A percentile compares a stretch with the other conserved stretches of the same genome.
Conservation (phyloP, 2,797 vertebrate species). For the Melanotaenia boesemani region DNA sequence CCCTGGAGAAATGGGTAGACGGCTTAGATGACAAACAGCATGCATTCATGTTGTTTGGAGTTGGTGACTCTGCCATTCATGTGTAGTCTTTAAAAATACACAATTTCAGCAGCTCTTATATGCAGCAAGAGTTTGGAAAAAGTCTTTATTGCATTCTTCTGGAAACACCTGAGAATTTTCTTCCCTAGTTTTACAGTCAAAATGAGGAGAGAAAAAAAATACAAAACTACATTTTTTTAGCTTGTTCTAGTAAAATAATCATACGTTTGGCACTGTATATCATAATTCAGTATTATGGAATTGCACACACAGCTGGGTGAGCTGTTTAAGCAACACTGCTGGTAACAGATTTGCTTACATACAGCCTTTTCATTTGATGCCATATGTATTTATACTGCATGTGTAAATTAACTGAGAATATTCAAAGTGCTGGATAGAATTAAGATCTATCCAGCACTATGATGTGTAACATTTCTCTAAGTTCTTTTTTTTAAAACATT, state of each 20-base stretch:
- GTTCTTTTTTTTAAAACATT: too few relatives aligned
- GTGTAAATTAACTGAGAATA: background rate
- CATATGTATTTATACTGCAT: slow-evolving; percentile 1
- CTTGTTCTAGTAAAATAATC: slow-evolving; percentile 1
- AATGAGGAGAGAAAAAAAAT: background rate
- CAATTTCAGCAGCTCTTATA: slow-evolving; percentile 46
- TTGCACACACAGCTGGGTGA: background rate
- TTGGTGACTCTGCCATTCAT: slow-evolving; percentile 48
- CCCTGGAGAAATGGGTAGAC: slow-evolving; percentile 70
- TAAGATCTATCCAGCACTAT: background rate
- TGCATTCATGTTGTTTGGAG: slow-evolving; percentile 71
- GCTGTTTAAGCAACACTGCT: background rate
- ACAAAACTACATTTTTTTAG: slow-evolving; percentile 1
- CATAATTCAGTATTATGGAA: background rate
- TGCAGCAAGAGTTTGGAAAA: slow-evolving; percentile 28
- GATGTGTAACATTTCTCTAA: background rate
- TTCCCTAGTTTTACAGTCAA: slow-evolving; percentile 18
- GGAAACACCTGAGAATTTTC: slow-evolving; percentile 10
- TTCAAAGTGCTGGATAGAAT: background rate
- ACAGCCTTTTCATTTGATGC: background rate
- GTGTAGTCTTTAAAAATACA: slow-evolving; percentile 40
- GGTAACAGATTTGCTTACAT: background rate
- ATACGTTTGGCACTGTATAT: background rate
- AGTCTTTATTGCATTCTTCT: slow-evolving; percentile 14
- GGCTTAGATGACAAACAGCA: slow-evolving; percentile 70